Conservation (phyloP, 2,888 invertebrate species). For the Melieria crassipennis region DNA sequence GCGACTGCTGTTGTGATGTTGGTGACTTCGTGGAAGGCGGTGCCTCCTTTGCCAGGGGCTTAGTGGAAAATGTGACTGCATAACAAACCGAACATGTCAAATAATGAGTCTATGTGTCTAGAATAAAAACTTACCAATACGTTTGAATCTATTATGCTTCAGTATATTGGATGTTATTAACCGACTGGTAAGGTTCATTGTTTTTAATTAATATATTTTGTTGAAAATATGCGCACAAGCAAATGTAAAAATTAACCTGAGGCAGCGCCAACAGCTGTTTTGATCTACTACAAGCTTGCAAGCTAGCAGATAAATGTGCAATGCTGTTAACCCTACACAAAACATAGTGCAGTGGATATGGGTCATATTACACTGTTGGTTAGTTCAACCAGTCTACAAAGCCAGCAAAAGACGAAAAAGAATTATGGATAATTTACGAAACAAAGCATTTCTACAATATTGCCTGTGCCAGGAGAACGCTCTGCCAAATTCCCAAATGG, state of each 20-base stretch:
- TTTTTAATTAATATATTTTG: slow-evolving; percentile 9
- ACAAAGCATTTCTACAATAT: too few species aligned
- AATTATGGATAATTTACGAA: too few species aligned
- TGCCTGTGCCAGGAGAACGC: too few species aligned
- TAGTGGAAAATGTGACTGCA: slow-evolving; percentile 44
- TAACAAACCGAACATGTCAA: background rate
- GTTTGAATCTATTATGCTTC: slow-evolving; percentile 34
- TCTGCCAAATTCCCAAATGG: too few species aligned
- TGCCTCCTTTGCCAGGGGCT: slow-evolving; percentile 38
- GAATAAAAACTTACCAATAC: slow-evolving; percentile 39
- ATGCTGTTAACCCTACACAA: too few species aligned
- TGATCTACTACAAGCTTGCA: background rate
- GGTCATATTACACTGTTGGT: too few species aligned
- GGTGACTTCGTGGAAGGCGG: background rate
- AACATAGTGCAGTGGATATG: too few species aligned
- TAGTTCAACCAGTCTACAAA: too few species aligned
- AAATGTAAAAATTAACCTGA: too few species aligned
- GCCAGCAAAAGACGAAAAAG: too few species aligned
- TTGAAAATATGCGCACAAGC: too few species aligned
- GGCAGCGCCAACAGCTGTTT: background rate
- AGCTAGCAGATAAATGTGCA: too few species aligned
- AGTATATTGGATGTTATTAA: slow-evolving; percentile 36
- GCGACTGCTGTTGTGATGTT: background rate
- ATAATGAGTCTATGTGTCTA: background rate
- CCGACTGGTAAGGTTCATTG: slow-evolving; percentile 42